Conservation (phyloP, 1,140 invertebrate genomes). For the Muscidifurax raptorellus region DNA sequence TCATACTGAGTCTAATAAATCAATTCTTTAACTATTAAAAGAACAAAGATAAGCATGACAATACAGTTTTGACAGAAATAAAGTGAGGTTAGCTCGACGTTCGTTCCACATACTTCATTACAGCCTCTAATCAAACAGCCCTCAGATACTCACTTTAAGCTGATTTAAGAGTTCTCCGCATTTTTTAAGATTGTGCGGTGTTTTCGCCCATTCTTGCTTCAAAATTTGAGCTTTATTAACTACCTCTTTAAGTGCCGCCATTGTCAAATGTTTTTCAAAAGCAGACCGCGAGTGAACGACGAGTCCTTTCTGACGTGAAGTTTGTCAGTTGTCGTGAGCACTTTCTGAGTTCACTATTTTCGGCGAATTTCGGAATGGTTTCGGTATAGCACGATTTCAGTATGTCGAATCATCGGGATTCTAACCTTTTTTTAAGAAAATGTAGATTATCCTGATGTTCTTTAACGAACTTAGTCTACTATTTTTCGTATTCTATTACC, state of each 20-base stretch:
- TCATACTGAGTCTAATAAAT: not conserved
- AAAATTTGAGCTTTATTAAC: constrained; percentile 83
- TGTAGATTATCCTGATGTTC: constrained; percentile 35
- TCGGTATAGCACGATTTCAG: constrained; percentile 17
- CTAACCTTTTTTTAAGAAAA: constrained; percentile 48
- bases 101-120: not conserved
- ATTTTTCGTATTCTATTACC: constrained; percentile 26
- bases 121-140: constrained; percentile 16
- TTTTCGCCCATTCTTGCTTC: constrained; percentile 84
- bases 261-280: constrained; percentile 63
- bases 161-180: constrained; percentile 84
- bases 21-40: constrained; percentile 35
- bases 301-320: constrained; percentile 6
- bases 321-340: not conserved
- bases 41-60: constrained; percentile 65
- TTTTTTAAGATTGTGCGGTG: constrained; percentile 82
- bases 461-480: not conserved
- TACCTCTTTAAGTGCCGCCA: constrained; percentile 81
- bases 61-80: constrained; percentile 66
- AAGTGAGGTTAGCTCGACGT: constrained; percentile 61
- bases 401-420: constrained; percentile 45
- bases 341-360: constrained; percentile 21
- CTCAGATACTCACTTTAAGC: constrained; percentile 81
- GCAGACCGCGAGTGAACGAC: not conserved
- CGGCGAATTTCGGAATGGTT: constrained; percentile 43